Percentiles rank a stretch among this genome's conserved stretches.
Conservation (phyloP, 1,140 invertebrate genomes). For the Papilio helenus region DNA sequence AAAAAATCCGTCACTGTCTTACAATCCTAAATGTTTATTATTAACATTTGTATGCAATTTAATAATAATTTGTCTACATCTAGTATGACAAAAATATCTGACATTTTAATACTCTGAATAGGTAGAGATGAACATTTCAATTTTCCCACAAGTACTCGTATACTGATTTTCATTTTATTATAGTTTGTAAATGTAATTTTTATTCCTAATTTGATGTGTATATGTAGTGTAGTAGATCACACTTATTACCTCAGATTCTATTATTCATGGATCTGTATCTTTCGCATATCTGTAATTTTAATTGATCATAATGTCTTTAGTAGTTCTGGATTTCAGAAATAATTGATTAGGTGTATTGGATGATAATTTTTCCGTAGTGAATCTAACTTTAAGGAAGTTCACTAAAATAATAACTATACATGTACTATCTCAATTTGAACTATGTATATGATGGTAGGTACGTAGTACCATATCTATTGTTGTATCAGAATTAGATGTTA, state of each 20-base stretch:
- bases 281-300: slow-evolving; percentile 38
- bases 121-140: slow-evolving; percentile 41
- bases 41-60: too few relatives aligned
- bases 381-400: slow-evolving; percentile 40
- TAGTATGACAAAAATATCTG: neutral
- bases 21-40: neutral
- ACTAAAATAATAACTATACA: slow-evolving; percentile 40
- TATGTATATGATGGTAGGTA: slow-evolving; percentile 42
- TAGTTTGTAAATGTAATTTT: too few relatives aligned
- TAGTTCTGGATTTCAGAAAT: slow-evolving; percentile 27
- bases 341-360: slow-evolving; percentile 26
- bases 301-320: neutral
- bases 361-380: slow-evolving; percentile 37
- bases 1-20: neutral
- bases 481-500: slow-evolving; percentile 62
- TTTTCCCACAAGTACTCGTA: neutral
- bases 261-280: slow-evolving; percentile 12
- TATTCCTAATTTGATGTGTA: neutral
- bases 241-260: slow-evolving; percentile 1
- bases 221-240: neutral
- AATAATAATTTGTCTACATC: neutral
- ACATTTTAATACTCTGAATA: slow-evolving; percentile 37
- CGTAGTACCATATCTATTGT: slow-evolving; percentile 50
- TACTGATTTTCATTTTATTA: neutral
- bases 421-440: slow-evolving; percentile 44